phyloP scores from a whole-genome alignment of 2,888 invertebrate genomes.

The Phragmatobia fuliginosa region DNA sequence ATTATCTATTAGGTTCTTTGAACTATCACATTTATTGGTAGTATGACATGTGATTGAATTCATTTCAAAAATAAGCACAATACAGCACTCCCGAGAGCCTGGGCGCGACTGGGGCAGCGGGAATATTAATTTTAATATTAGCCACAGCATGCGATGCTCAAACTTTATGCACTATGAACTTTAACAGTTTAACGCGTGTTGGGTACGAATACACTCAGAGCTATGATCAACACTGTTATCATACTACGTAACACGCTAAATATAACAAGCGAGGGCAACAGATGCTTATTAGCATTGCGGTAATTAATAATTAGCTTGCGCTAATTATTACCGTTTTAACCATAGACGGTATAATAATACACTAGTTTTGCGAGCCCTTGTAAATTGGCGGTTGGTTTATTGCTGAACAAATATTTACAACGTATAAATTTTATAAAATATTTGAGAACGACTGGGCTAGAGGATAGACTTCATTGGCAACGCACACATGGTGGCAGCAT shows the following conservation, averaged over 20 bases:
- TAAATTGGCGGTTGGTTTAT: conserved; percentile 25
- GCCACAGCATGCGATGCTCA: conserved; percentile 73
- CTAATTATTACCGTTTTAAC: conserved; percentile 58
- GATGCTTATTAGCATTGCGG: conserved; percentile 59
- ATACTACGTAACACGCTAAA: conserved; percentile 40
- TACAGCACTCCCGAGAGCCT: conserved; percentile 74
- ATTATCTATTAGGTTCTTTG: conserved; percentile 71
- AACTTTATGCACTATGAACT: conserved; percentile 57
- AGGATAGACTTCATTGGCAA: conserved; percentile 83
- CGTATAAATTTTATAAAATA: conserved; percentile 39
- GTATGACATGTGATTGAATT: conserved; percentile 68
- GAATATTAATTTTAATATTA: conserved; percentile 85
- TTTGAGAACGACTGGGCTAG: conserved; percentile 73
- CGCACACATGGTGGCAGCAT: conserved; percentile 77
- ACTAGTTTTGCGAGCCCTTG: conserved; percentile 33
- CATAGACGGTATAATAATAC: conserved; percentile 42
- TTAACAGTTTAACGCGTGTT: conserved; percentile 37
- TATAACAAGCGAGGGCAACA: conserved; percentile 56
- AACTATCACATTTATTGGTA: conserved; percentile 66
- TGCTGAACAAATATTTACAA: conserved; percentile 15
- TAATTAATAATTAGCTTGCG: conserved; percentile 61
- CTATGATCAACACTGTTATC: conserved; percentile 47
- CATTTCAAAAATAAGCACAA: conserved; percentile 69
- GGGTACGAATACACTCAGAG: conserved; percentile 35
- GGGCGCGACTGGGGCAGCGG: conserved; percentile 81